Percentiles rank a stretch among this genome's conserved stretches.
These are phyloP conservation scores for Melanophora roralis DNA, from an alignment of 2,888 invertebrate genomes.

Conservation along the genomic window DNA sequence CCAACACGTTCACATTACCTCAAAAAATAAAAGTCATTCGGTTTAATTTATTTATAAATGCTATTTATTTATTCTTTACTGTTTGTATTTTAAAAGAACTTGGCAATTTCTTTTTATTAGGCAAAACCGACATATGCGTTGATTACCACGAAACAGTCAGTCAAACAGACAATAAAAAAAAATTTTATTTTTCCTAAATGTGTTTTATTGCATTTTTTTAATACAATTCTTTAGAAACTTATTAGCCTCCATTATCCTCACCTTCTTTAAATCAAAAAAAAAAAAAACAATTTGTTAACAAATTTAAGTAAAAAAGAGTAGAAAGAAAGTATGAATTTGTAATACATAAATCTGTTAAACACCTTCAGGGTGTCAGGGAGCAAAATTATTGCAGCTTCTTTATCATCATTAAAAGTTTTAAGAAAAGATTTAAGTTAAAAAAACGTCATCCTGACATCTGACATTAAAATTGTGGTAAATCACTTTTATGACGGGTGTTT, in stretches of 20 bases:
- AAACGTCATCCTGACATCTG: constrained; percentile 51
- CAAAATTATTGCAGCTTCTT: constrained; percentile 42
- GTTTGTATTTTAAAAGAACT: not conserved
- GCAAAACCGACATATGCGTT: not conserved
- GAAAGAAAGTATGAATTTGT: constrained; percentile 20
- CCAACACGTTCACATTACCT: no score
- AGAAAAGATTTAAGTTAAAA: constrained; percentile 9
- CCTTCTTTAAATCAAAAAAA: no score
- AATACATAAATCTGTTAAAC: not conserved
- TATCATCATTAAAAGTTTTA: constrained; percentile 41
- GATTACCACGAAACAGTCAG: constrained; percentile 10
- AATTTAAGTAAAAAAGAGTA: constrained; percentile 1
- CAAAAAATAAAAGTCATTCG: no score
- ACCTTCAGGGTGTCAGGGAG: constrained; percentile 39
- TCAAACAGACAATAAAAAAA: not conserved
- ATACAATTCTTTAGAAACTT: no score
- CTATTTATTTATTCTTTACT: not conserved
- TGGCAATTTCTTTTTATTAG: not conserved
- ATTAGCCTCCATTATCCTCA: no score
- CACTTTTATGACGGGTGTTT: constrained; percentile 7
- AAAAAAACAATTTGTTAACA: no score
- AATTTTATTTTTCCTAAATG: not conserved
- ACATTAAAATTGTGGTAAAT: constrained; percentile 57
- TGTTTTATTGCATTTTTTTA: not conserved
- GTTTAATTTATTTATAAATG: no score